A percentile compares a stretch with the other conserved stretches of the same genome.
Conservation (phyloP, 64 coral and sea anemone genomes). For the Montipora efflorescens region DNA sequence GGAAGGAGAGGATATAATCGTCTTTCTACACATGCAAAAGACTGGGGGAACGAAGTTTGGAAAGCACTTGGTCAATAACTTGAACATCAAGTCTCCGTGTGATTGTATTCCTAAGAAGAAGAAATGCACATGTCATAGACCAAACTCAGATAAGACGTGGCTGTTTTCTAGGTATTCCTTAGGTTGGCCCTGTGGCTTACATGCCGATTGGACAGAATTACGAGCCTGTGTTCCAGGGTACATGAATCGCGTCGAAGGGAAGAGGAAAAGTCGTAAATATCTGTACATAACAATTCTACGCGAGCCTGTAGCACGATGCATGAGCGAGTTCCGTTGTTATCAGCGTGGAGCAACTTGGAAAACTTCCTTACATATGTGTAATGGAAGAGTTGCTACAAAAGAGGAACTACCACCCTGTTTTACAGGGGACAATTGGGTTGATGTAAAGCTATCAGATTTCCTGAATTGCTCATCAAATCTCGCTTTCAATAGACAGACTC, state of each 20-base stretch:
- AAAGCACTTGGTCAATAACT: conserved; percentile 85
- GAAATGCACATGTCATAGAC: conserved; percentile 72
- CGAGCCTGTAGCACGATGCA: conserved; percentile 79
- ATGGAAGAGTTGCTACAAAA: conserved; percentile 68
- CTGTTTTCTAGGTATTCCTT: conserved; percentile 89
- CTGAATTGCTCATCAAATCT: conserved; percentile 84
- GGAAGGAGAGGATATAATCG: conserved; percentile 73
- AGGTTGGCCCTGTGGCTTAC: conserved; percentile 96
- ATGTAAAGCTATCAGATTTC: conserved; percentile 75
- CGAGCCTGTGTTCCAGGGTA: conserved; percentile 79
- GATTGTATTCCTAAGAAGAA: conserved; percentile 49
- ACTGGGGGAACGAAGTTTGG: conserved; percentile 95
- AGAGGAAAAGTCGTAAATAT: conserved; percentile 50
- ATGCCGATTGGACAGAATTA: conserved; percentile 94
- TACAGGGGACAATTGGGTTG: conserved; percentile 79
- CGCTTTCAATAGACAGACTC: conserved; percentile 92
- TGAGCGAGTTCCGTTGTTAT: conserved; percentile 93
- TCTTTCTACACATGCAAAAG: conserved; percentile 97
- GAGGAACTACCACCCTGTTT: conserved; percentile 87
- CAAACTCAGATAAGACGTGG: conserved; percentile 83
- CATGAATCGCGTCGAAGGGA: conserved; percentile 59
- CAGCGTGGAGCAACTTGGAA: conserved; percentile 92
- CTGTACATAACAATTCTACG: conserved; percentile 94
- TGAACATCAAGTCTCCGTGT: conserved; percentile 71
- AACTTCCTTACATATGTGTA: conserved; percentile 76